phyloP scores from a whole-genome alignment of 2,113 vertebrate species.

The Piaya cayana region DNA sequence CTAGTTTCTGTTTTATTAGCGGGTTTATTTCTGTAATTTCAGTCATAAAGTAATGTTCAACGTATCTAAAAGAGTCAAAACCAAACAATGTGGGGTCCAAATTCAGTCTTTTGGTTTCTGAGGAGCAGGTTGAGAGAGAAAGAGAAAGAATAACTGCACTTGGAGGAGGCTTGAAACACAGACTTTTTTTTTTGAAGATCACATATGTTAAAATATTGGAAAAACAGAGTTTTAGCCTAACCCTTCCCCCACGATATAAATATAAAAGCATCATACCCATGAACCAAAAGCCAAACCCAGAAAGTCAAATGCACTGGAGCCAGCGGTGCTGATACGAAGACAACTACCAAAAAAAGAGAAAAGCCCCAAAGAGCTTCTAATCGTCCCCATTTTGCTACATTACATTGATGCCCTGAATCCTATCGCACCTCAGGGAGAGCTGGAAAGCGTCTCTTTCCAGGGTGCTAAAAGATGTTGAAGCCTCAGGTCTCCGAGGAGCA shows the following conservation, averaged over 20 bases:
- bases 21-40: conserved; percentile 7
- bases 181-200: not conserved
- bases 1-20: not conserved
- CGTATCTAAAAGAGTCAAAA: not conserved
- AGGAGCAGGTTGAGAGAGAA: not conserved
- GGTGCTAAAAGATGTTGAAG: not conserved
- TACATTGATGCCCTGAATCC: accelerated
- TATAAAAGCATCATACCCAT: not conserved
- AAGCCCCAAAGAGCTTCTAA: not conserved
- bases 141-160: not conserved
- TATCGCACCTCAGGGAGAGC: accelerated
- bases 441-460: not conserved
- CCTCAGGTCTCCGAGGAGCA: accelerated
- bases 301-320: not conserved
- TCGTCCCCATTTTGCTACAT: not conserved
- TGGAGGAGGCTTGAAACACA: not conserved
- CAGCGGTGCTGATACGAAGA: not conserved
- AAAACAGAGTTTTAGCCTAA: not conserved
- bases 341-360: not conserved
- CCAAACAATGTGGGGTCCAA: not conserved
- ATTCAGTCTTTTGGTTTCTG: not conserved
- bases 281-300: not conserved
- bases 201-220: not conserved
- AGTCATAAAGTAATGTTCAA: conserved; percentile 1
- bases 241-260: not conserved